A percentile compares a stretch with the other conserved stretches of the same genome.
Conservation (phyloP, 2,888 invertebrate species). For the Tigriopus californicus region DNA sequence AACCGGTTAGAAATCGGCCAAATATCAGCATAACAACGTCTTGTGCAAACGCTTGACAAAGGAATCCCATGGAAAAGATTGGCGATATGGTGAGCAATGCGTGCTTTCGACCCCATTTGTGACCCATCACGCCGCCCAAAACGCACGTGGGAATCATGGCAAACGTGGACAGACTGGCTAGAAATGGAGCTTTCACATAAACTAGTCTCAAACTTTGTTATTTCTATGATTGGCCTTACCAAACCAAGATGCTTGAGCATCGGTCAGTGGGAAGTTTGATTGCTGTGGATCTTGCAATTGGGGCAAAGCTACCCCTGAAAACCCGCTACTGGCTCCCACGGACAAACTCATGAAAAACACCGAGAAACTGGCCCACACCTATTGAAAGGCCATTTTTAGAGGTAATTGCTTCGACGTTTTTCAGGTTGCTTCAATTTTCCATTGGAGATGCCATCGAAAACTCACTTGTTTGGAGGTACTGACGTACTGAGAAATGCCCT, state of each 20-base stretch:
- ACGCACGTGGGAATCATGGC: slow-evolving; percentile 8
- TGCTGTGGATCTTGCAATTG: background rate
- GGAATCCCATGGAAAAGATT: background rate
- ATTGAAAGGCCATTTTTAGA: too few relatives aligned
- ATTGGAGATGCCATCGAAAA: too few relatives aligned
- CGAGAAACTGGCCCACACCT: background rate
- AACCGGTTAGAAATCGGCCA: slow-evolving; percentile 8
- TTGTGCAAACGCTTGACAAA: background rate
- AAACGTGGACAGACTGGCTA: slow-evolving; percentile 5
- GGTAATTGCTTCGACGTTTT: too few relatives aligned
- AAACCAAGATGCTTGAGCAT: slow-evolving; percentile 4
- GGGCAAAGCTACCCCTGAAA: background rate
- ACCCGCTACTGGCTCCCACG: slow-evolving; percentile 3
- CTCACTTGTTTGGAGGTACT: too few relatives aligned
- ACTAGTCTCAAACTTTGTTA: too few relatives aligned
- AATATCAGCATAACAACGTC: background rate
- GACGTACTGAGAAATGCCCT: too few relatives aligned
- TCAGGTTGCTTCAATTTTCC: too few relatives aligned
- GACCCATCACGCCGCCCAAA: slow-evolving; percentile 8
- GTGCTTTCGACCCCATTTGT: background rate
- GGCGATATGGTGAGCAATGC: background rate
- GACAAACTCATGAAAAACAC: background rate
- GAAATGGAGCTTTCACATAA: too few relatives aligned
- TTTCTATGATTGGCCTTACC: too few relatives aligned
- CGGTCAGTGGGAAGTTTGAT: background rate